Conservation (phyloP, 2,113 vertebrate species). For the Stegastes partitus region DNA sequence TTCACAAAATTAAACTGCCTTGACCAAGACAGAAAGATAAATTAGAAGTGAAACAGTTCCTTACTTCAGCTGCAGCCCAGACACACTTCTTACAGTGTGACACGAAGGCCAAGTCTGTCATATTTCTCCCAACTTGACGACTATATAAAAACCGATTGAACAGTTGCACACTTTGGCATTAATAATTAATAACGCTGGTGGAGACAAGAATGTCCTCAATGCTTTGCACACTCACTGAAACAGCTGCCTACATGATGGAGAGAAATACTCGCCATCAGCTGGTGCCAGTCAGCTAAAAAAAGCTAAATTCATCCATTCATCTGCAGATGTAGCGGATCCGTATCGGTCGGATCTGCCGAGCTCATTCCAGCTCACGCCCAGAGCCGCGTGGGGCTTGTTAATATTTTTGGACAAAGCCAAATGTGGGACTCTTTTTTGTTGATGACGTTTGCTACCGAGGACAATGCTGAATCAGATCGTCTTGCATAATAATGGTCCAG, state of each 20-base stretch:
- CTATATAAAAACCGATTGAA: not conserved
- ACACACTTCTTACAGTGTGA: no score
- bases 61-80: no score
- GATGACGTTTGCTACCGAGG: not conserved
- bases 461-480: slow-evolving; percentile 9
- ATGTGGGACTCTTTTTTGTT: not conserved
- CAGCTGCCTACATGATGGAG: slow-evolving; percentile 76
- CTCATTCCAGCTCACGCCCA: not conserved
- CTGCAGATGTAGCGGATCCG: not conserved
- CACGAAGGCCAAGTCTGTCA: not conserved
- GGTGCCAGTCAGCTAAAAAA: slow-evolving; percentile 57
- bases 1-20: no score
- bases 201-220: slow-evolving; percentile 42
- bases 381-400: not conserved
- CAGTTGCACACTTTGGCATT: slow-evolving; percentile 11
- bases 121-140: not conserved
- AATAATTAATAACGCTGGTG: slow-evolving; percentile 44
- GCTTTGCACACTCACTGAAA: slow-evolving; percentile 55
- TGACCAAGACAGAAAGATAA: not conserved
- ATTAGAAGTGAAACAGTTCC: no score
- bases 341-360: slow-evolving; percentile 3
- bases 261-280: slow-evolving; percentile 54
- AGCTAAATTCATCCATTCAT: slow-evolving; percentile 30
- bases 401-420: not conserved
- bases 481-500: slow-evolving; percentile 22